Evolutionary conservation across 2,888 invertebrate genomes (phyloP).

Genomic region (Rotaria macrura): DNA sequence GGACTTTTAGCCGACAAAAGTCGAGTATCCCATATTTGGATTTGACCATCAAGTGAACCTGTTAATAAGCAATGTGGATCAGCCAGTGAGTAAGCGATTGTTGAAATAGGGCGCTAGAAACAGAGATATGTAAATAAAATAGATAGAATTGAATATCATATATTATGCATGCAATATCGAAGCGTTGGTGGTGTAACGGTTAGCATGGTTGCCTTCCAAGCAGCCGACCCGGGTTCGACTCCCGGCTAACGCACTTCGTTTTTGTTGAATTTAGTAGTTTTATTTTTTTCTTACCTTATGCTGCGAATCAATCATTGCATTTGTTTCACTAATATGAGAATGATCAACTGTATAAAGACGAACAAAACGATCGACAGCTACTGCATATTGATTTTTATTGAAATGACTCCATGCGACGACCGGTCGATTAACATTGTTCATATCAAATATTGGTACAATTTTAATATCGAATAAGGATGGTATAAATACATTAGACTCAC

Average conservation of each 20-base stretch:
- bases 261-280: background rate
- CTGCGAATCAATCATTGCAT: background rate
- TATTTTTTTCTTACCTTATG: background rate
- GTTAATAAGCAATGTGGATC: background rate
- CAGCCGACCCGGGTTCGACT: background rate
- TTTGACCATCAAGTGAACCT: background rate
- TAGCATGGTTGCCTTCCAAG: constrained; percentile 11
- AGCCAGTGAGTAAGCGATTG: background rate
- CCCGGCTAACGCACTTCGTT: background rate
- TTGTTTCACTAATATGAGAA: background rate
- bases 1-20: background rate
- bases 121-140: background rate
- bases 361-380: background rate
- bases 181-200: constrained; percentile 3
- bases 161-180: background rate
- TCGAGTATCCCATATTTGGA: constrained; percentile 7
- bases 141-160: background rate
- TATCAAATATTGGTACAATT: background rate
- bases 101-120: constrained; percentile 6
- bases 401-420: background rate
- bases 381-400: background rate
- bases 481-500: background rate
- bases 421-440: background rate
- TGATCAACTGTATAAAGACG: background rate
- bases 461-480: background rate